These are phyloP conservation scores for Cossypha dichroa DNA, from an alignment of 2,797 vertebrate genomes.

Conservation along the genomic window DNA sequence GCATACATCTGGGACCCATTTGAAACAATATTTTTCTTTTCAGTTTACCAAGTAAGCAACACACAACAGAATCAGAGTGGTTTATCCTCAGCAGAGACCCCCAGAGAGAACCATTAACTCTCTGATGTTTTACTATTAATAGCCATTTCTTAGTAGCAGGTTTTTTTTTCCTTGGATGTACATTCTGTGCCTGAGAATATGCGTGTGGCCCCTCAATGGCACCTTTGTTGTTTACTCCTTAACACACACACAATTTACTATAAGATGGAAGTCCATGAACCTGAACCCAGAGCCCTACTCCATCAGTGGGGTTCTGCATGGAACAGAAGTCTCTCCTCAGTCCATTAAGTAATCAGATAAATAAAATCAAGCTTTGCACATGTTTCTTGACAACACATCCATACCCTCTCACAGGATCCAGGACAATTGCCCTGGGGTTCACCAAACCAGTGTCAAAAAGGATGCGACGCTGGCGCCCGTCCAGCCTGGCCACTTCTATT, in stretches of 20 bases:
- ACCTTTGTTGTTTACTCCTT: not conserved
- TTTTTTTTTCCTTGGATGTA: not conserved
- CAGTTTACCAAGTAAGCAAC: not conserved
- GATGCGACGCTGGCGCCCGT: constrained; percentile 87
- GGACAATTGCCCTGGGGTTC: constrained; percentile 89
- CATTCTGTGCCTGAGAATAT: not conserved
- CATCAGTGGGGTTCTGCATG: accelerated
- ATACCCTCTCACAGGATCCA: constrained; percentile 86
- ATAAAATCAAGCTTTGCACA: not conserved
- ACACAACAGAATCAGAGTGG: not conserved
- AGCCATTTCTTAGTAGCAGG: not conserved
- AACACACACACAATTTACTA: not conserved
- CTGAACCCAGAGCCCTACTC: not conserved
- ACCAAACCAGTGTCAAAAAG: constrained; percentile 86
- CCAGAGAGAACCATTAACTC: not conserved
- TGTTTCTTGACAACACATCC: not conserved
- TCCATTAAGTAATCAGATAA: not conserved
- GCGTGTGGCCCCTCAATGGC: accelerated
- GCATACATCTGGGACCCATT: not conserved
- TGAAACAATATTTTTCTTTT: not conserved
- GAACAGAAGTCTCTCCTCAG: not conserved
- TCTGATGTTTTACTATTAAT: not conserved
- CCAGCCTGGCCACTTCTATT: constrained; percentile 90
- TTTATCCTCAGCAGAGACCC: not conserved
- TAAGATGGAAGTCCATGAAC: not conserved